Base-by-base conservation (phyloP, 2,888 invertebrate genomes). In the Notocelia uddmanniana region DNA sequence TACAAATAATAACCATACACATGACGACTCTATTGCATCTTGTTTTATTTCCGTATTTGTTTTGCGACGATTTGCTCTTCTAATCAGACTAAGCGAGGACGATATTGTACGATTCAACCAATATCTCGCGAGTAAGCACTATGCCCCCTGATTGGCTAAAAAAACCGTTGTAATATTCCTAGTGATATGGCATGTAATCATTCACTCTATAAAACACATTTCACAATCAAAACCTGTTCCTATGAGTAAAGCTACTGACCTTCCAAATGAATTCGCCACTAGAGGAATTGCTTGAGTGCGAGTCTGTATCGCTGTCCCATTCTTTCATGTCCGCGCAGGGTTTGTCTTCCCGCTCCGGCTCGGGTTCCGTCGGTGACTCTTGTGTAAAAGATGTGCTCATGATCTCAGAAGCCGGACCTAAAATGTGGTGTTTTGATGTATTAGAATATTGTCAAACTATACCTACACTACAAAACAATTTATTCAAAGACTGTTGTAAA, bases 251-350 rank as follows among this genome's bases (percentile, higher is more conserved):
- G 2, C 48, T 52, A 82, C 89, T 81, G 48, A 96, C 96, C 95
- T 96, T 96, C 96, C 97, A 97, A 74, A 97, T 96, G 82, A 97
- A 97, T 86, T 97, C 97, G 11, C 96, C 96, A 74, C 96, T 97
- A 8, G 96, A 96, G 9, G 95, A 95, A 41, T 96, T 96, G 75
- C 95, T 95, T n/a, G 95, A 95, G 70, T 92, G 91, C 1, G 92
- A 90, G 73, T 94, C 96, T 10, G 95, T 95, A 77, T 95, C 96
- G 86, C 95, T 96, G 82, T 96, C 96, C 96, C 96, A 96, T 79
- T 96, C 96, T 78, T 95, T 94, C 76, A 92, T 77, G 90, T 85
- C 87, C 21, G 91, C 86, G 69, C 89, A 87, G 8, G 89, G 86
- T 41, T 90, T 90, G 72, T 83, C 85, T 76, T 89, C 87, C 75